These are phyloP conservation scores for Drosophila kambysellisi DNA, from an alignment of 2,888 invertebrate genomes.

Conservation along the genomic window DNA sequence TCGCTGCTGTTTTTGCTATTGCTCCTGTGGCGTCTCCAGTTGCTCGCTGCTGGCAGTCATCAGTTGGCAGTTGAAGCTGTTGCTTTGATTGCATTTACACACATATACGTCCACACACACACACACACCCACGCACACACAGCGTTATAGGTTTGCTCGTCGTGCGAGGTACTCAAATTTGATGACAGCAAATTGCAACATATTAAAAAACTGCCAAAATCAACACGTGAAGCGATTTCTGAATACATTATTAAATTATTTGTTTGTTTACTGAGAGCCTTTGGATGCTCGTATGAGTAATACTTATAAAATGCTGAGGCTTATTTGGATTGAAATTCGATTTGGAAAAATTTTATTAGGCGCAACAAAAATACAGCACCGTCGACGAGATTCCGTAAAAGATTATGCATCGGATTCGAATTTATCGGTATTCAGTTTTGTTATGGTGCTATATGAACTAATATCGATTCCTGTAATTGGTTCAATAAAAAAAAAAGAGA, in stretches of 20 bases:
- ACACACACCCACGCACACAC: neutral
- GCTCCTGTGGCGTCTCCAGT: constrained; percentile 24
- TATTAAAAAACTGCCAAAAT: constrained; percentile 62
- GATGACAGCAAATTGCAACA: constrained; percentile 68
- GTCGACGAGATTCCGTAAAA: neutral
- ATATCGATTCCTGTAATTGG: neutral
- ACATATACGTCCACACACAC: neutral
- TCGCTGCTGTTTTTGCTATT: constrained; percentile 38
- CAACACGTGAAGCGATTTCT: constrained; percentile 43
- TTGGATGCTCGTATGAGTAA: constrained; percentile 30
- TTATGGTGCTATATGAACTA: neutral
- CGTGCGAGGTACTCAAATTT: constrained; percentile 59
- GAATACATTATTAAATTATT: constrained; percentile 57
- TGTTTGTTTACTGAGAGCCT: constrained; percentile 39
- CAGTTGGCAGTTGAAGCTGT: constrained; percentile 48
- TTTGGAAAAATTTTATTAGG: neutral
- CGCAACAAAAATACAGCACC: neutral
- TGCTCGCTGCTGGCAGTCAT: constrained; percentile 38
- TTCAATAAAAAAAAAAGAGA: neutral
- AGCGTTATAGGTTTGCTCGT: constrained; percentile 25
- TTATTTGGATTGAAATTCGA: neutral
- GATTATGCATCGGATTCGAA: neutral
- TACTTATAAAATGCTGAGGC: neutral
- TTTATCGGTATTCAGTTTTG: neutral
- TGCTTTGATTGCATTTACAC: constrained; percentile 73